Base-by-base conservation (phyloP, 2,113 vertebrate species). In the Apus apus region DNA sequence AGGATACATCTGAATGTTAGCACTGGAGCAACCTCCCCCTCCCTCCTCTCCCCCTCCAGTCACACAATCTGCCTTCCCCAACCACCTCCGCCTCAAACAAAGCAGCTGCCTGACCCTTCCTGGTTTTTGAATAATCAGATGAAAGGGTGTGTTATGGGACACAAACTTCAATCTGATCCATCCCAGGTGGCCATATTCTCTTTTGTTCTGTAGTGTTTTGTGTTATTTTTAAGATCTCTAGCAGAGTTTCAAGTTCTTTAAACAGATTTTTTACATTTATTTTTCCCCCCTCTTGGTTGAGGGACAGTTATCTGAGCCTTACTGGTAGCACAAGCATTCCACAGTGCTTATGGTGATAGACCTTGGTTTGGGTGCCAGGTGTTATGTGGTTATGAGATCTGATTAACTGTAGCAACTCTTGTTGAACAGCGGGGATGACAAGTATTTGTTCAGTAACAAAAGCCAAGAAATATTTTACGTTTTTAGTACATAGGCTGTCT, bases 201-300 rank as follows among this genome's bases (percentile, higher is more conserved):
- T 13, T 70, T 75, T 85, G 22, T 58, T 87, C 13, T 82, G 10
- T 68, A 61, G 20, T 30, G 40, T 10, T 30, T 46, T 20, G 27
- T 23, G 11, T 43, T 15, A 16, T 61, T 70, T 23, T 25, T 38
- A 81, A 30, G 21, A 53, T 73, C 25, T 70, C 15, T 73, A 34
- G 27, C 17, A 54, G 30, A 15, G 12, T 2, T 58, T 89, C 21
- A 30, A 74, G 36, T 78, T 91, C 43, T 74, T 77, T 12, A 45
- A 78, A 67, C 5, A 57, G 11, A 25, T 71, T 81, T 56, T 51
- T 38, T 29, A 18, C 14, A 4, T 64, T 43, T 64, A 13, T 40
- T 34, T 20, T 20, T 11, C 12, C 2, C 0, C 0, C 2, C 6
- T 15, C 18, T 17, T 0, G 0, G 6, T 10, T 76, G 30, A 57